Evolutionary conservation across 2,888 invertebrate genomes (phyloP).

Genomic region (Lasioglossum lativentre): DNA sequence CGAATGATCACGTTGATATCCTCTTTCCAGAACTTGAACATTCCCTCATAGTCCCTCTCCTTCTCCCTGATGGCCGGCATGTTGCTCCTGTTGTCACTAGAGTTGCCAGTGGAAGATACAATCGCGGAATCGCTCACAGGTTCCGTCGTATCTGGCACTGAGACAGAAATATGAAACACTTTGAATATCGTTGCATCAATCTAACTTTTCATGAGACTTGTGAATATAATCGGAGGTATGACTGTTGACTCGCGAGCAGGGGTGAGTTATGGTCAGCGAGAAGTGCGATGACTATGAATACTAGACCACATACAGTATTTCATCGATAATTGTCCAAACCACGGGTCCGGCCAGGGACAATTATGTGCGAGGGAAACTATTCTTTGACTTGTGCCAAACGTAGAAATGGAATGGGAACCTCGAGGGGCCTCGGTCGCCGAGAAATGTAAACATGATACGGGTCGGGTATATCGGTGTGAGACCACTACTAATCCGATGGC

Average conservation of each 20-base stretch:
- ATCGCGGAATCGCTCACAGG: slow-evolving; percentile 68
- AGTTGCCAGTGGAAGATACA: slow-evolving; percentile 68
- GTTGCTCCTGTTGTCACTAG: slow-evolving; percentile 72
- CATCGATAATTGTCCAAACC: no score
- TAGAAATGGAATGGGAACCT: no score
- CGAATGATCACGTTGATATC: slow-evolving; percentile 93
- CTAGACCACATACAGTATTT: slow-evolving; percentile 52
- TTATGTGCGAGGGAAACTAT: no score
- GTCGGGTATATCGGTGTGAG: no score
- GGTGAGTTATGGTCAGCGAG: slow-evolving; percentile 60
- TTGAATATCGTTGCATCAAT: background rate
- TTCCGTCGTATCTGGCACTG: slow-evolving; percentile 80
- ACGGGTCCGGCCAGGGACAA: no score
- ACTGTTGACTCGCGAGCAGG: slow-evolving; percentile 16
- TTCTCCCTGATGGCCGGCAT: slow-evolving; percentile 90
- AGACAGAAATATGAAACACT: slow-evolving; percentile 12
- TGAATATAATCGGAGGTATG: background rate
- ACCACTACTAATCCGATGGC: no score
- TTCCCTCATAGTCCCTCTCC: slow-evolving; percentile 93
- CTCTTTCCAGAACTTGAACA: slow-evolving; percentile 95
- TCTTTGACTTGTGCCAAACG: no score
- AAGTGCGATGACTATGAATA: slow-evolving; percentile 43
- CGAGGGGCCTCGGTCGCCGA: no score
- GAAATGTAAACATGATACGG: no score
- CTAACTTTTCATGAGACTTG: background rate